A percentile compares a stretch with the other conserved stretches of the same genome.
These are phyloP conservation scores for Polydrusus pterygomalis DNA, from an alignment of 2,888 invertebrate species.

Conservation along the genomic window DNA sequence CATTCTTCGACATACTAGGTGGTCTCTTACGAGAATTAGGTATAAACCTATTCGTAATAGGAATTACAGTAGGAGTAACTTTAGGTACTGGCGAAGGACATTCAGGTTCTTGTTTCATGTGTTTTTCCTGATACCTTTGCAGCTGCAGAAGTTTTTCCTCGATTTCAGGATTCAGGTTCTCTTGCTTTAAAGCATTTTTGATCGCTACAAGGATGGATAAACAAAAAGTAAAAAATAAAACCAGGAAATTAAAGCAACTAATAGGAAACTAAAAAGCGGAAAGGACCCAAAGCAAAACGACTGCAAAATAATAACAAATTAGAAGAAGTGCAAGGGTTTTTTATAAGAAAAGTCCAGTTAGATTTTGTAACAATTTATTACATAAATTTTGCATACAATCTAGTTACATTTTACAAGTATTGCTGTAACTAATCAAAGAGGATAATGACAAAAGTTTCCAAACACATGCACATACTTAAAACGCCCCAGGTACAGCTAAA, in stretches of 20 bases:
- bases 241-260: conserved; percentile 43
- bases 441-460: conserved; percentile 59
- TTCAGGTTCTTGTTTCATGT: conserved; percentile 76
- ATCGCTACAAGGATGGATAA: conserved; percentile 78
- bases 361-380: conserved; percentile 64
- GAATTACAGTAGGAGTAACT: conserved; percentile 63
- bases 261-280: conserved; percentile 55
- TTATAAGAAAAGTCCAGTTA: conserved; percentile 63
- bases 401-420: conserved; percentile 60
- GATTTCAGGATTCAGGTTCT: conserved; percentile 93
- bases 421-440: conserved; percentile 57
- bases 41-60: conserved; percentile 51
- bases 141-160: conserved; percentile 92
- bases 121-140: conserved; percentile 89
- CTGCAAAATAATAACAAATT: conserved; percentile 60
- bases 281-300: conserved; percentile 69
- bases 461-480: conserved; percentile 48
- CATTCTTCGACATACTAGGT: conserved; percentile 67
- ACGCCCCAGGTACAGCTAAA: conserved; percentile 8
- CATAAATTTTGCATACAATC: conserved; percentile 61
- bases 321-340: conserved; percentile 65
- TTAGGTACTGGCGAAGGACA: conserved; percentile 65
- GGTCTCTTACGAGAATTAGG: conserved; percentile 67
- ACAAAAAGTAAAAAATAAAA: conserved; percentile 36
- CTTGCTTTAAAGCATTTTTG: conserved; percentile 92